Evolutionary conservation across 1,140 invertebrate genomes (phyloP), one percentile per base, ranked within the genome.

Genomic region (Ostrea edulis): DNA sequence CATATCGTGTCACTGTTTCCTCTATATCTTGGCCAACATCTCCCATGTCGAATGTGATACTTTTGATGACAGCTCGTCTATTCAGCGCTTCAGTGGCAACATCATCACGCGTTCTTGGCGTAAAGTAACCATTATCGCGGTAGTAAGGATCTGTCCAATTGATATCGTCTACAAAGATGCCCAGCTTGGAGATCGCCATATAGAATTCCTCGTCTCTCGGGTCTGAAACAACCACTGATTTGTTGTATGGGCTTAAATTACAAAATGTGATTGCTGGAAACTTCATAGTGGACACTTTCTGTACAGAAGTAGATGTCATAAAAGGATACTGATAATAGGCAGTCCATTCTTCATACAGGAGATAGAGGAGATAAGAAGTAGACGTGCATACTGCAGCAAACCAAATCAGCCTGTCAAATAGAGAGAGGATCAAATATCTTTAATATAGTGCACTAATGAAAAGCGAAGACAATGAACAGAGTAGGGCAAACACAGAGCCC

Each of bases 211-310:
- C n/a, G 25, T 25, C 68, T 77, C 71, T 84, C 0, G 22, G 35
- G 35, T 84, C 65, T 8, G 58, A 68, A 4, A 53, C 71, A 20
- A 84, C 29, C 20, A 20, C n/a, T n/a, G 62, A 54, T 55, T n/a
- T 87, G 3, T 71, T 84, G 20, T 22, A 62, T 20, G 86, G 86
- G 35, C 82, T 87, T 20, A 87, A 22, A 54, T 87, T 87, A n/a
- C 86, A 87, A 55, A 87, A 58, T 5, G 86, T 87, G n/a, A 87
- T 35, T n/a, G 86, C 82, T 9, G 86, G 86, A 55, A 87, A 87
- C 0, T 52, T 20, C 7, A 87, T 77, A 77, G 22, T 29, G 8
- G 68, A 77, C 22, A 77, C 68, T 8, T 25, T 77, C 29, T 77
- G 25, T 35, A 77, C 68, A 12, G 25, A 77, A 4, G 25, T 14